Evolutionary conservation across 1,140 invertebrate genomes (phyloP).

Genomic region (Nasonia vitripennis): DNA sequence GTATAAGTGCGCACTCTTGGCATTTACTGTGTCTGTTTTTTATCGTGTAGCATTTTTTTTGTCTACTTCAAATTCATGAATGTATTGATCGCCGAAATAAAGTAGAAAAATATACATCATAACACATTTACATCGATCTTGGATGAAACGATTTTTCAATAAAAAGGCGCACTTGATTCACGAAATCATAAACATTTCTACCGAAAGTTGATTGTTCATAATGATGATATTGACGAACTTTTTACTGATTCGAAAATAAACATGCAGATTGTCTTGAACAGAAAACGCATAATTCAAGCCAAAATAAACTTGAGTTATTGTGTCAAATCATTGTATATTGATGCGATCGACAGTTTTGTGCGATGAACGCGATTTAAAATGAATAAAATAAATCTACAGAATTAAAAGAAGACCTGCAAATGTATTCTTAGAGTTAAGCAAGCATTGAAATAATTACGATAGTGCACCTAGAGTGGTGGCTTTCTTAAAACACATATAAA

Average conservation of each 20-base stretch:
- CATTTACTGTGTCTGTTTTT: constrained; percentile 51
- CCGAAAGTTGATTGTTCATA: constrained; percentile 66
- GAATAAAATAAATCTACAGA: constrained; percentile 61
- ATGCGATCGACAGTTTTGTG: constrained; percentile 59
- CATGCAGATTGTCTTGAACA: constrained; percentile 68
- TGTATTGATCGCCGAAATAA: constrained; percentile 50
- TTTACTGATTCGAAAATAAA: constrained; percentile 68
- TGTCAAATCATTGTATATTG: constrained; percentile 65
- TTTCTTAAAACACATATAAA: constrained; percentile 55
- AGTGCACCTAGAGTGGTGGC: constrained; percentile 65
- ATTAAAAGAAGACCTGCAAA: constrained; percentile 55
- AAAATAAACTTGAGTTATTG: constrained; percentile 66
- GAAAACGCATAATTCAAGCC: constrained; percentile 67
- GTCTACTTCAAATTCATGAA: constrained; percentile 45
- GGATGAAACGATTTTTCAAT: constrained; percentile 56
- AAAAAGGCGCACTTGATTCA: constrained; percentile 62
- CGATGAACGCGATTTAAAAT: constrained; percentile 37
- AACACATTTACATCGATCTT: constrained; percentile 67
- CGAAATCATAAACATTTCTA: constrained; percentile 61
- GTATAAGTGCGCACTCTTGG: constrained; percentile 38
- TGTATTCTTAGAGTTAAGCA: constrained; percentile 69
- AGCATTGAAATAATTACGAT: constrained; percentile 68
- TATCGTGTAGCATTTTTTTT: constrained; percentile 41
- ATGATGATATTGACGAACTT: constrained; percentile 66
- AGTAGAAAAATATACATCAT: constrained; percentile 27